phyloP scores from a whole-genome alignment of 2,888 invertebrate genomes.

The Hartigia nigra region DNA sequence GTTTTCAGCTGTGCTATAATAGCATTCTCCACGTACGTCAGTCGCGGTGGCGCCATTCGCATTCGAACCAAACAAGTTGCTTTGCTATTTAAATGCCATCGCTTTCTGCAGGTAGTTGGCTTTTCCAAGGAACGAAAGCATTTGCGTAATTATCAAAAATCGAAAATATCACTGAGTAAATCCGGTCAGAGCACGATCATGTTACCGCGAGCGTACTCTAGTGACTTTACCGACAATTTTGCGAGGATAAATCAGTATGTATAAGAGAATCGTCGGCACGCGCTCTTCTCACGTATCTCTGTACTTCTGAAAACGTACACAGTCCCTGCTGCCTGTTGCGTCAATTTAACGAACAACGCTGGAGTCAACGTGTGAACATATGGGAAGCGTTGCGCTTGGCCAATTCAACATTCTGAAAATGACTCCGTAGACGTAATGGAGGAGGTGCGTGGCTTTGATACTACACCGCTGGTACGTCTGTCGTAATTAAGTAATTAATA shows the following conservation, averaged over 20 bases:
- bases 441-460: neutral
- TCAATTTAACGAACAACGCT: neutral
- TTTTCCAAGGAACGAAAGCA: neutral
- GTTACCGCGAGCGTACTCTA: neutral
- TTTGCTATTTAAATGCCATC: neutral
- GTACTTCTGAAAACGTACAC: neutral
- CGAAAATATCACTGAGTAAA: neutral
- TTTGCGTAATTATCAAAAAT: neutral
- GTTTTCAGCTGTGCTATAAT: neutral
- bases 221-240: neutral
- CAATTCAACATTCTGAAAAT: neutral
- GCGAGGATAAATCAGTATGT: neutral
- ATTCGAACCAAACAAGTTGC: neutral
- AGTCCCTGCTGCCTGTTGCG: neutral
- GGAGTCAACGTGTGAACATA: neutral
- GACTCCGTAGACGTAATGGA: neutral
- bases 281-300: neutral
- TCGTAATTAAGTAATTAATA: conserved; percentile 38
- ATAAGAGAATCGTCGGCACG: neutral
- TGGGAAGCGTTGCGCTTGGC: neutral
- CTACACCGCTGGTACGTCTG: neutral
- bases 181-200: neutral
- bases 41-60: neutral
- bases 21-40: neutral
- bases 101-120: neutral